Evolutionary conservation across 1,140 invertebrate genomes (phyloP), one percentile per base, ranked within the genome.

Genomic region (Zaprionus gabonicus): DNA sequence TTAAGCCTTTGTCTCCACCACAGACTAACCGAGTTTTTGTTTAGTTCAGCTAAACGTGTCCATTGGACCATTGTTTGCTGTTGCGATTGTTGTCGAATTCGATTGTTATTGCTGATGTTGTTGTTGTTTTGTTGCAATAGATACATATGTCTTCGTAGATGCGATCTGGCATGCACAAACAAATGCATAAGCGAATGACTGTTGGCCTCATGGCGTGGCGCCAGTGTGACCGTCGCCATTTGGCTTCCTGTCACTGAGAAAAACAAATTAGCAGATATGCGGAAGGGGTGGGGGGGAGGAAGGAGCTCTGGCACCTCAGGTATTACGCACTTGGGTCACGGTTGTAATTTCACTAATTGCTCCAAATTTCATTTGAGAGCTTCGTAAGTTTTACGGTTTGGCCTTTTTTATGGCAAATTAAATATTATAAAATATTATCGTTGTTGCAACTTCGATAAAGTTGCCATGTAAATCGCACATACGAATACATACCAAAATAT

Each of bases 151-250:
- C 41, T 25, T 20, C 12, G 20, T 20, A 31, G 46, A 56, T 41
- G 56, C 49, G 5, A 68, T 62, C 12, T 31, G 9, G 31, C 31
- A 34, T 71, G 44, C n/a, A 34, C 31, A 34, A 34, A 34, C 31
- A 34, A 34, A 34, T 34, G 55, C 55, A 31, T 66, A 28, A 36
- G 46, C 36, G n/a, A 64, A 57, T 58, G 36, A 46, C 44, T 41
- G 23, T 53, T 7, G 64, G 58, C 58, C 55, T 64, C 28, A 90
- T 76, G 85, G 81, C 65, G 66, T 71, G 85, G 77, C 85, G 85
- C 85, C 85, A 90, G 55, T 68, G 75, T 58, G 81, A 65, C 84
- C 58, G 85, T 51, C 84, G 84, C 74, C 84, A 68, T 46, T 57
- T 56, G 41, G 65, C 60, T 36, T 34, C 71, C 41, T 84, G 74